A percentile compares a stretch with the other conserved stretches of the same genome.
phyloP scores from a whole-genome alignment of 2,797 vertebrate species.

The Okamejei kenojei region DNA sequence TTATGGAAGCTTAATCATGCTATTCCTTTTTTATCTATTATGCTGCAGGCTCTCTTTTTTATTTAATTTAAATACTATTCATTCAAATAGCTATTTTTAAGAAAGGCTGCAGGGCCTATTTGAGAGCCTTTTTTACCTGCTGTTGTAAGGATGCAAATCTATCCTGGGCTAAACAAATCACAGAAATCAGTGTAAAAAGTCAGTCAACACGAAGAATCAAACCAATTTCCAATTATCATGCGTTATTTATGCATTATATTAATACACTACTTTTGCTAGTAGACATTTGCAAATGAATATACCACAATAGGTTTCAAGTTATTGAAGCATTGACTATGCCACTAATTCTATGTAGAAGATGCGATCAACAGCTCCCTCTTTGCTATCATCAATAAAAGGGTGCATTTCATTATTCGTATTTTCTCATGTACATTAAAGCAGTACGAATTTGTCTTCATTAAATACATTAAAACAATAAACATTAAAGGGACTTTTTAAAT shows the following conservation, averaged over 20 bases:
- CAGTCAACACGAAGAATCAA: neutral
- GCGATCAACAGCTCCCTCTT: neutral
- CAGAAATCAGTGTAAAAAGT: neutral
- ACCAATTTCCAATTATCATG: neutral
- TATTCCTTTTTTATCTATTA: neutral
- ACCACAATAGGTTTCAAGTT: neutral
- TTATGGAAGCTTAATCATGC: neutral
- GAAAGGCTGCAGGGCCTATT: neutral
- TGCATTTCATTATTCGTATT: neutral
- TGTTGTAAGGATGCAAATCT: neutral
- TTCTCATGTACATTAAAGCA: neutral
- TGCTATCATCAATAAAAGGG: neutral
- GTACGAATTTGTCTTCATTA: neutral
- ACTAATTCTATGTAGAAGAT: neutral
- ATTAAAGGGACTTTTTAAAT: too few species aligned
- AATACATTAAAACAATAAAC: constrained; percentile 2
- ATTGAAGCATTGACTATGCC: neutral
- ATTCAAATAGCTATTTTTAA: neutral
- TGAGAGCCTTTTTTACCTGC: neutral
- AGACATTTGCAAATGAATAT: neutral
- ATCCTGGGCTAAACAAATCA: neutral
- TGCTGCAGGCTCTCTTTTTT: neutral
- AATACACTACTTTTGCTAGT: neutral
- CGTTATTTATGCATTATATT: neutral
- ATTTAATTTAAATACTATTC: constrained; percentile 6